A percentile compares a stretch with the other conserved stretches of the same genome.
Evolutionary conservation across 1,140 invertebrate species (phyloP).

Genomic region (Parapsyche elsis): DNA sequence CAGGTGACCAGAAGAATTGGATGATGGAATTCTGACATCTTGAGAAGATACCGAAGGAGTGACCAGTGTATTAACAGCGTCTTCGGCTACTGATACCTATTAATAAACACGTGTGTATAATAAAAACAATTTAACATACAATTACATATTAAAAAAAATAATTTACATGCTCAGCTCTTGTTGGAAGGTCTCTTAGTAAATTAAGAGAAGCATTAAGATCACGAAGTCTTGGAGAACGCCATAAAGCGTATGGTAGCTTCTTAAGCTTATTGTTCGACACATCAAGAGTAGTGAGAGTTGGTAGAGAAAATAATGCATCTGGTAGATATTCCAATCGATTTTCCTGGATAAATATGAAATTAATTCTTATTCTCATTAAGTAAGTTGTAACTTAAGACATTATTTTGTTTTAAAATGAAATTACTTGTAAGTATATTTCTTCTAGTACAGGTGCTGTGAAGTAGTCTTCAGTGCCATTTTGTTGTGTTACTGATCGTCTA

Average conservation of each 20-base stretch:
- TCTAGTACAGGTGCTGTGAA: constrained; percentile 83
- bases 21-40: constrained; percentile 41
- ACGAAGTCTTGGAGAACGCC: constrained; percentile 88
- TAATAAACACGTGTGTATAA: constrained; percentile 27
- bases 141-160: constrained; percentile 26
- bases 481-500: constrained; percentile 42
- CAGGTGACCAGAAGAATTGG: constrained; percentile 52
- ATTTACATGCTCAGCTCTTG: constrained; percentile 50
- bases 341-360: constrained; percentile 72
- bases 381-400: constrained; percentile 10
- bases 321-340: constrained; percentile 87
- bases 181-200: constrained; percentile 84
- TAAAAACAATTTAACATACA: constrained; percentile 3
- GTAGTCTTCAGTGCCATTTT: constrained; percentile 55
- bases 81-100: constrained; percentile 53
- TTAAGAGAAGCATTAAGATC: constrained; percentile 95
- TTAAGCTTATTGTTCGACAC: constrained; percentile 95
- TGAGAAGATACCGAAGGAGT: constrained; percentile 41
- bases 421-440: constrained; percentile 84
- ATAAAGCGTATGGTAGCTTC: constrained; percentile 85
- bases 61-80: constrained; percentile 40
- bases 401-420: constrained; percentile 51
- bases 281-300: constrained; percentile 84
- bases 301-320: constrained; percentile 83
- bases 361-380: not conserved